Conservation (phyloP, 2,888 invertebrate genomes). For the Willowsia nigromaculata region DNA sequence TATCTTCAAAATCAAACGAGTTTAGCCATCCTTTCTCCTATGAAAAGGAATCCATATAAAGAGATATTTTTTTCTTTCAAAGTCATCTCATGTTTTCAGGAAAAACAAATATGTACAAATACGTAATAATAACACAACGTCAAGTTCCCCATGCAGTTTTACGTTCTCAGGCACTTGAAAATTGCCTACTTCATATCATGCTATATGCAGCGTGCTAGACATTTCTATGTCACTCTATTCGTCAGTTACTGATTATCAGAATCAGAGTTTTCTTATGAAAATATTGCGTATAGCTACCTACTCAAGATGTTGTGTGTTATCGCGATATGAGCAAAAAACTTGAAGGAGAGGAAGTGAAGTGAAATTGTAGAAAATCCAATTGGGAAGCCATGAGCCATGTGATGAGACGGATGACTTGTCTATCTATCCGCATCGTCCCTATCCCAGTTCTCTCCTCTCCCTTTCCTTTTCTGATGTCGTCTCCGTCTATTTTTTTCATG, state of each 20-base stretch:
- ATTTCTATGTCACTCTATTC: not conserved
- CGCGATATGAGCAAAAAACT: conserved; percentile 2
- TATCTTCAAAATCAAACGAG: conserved; percentile 24
- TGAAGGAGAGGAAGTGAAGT: conserved; percentile 60
- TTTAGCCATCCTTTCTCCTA: not conserved
- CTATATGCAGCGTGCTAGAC: not conserved
- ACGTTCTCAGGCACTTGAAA: not conserved
- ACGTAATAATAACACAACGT: no score
- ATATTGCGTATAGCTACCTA: not conserved
- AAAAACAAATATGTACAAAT: not conserved
- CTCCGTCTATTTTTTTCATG: conserved; percentile 4
- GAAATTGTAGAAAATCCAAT: conserved; percentile 76
- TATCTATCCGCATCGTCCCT: conserved; percentile 55
- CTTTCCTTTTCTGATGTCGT: not conserved
- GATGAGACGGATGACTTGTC: conserved; percentile 71
- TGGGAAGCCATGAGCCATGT: conserved; percentile 74
- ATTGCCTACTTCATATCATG: not conserved
- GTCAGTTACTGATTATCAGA: not conserved
- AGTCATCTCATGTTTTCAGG: not conserved
- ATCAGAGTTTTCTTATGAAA: not conserved
- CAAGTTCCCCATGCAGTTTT: no score
- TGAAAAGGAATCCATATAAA: not conserved
- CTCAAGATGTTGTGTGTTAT: conserved; percentile 11
- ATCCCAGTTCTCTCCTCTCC: conserved; percentile 34
- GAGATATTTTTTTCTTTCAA: conserved; percentile 22